These are phyloP conservation scores for Trachurus trachurus DNA, from an alignment of 2,797 vertebrate genomes.

Conservation along the genomic window DNA sequence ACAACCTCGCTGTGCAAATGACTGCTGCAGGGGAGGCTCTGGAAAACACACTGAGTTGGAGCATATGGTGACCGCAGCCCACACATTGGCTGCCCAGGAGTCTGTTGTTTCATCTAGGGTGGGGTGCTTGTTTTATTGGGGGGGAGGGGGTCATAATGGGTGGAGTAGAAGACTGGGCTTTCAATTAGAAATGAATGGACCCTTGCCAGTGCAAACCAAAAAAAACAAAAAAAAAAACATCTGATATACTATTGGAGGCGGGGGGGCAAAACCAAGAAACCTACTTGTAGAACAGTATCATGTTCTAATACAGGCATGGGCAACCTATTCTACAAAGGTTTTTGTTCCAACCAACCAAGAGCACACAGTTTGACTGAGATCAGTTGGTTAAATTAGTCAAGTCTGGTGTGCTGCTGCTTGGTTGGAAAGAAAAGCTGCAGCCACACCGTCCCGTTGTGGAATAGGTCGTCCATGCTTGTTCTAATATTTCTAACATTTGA, in stretches of 20 bases:
- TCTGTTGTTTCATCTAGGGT: background rate
- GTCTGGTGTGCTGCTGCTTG: no score
- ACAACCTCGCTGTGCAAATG: conserved; percentile 28
- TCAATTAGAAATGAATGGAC: background rate
- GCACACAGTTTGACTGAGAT: no score
- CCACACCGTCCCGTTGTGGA: no score
- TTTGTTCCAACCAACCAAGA: no score
- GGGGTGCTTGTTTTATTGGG: background rate
- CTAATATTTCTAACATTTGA: background rate
- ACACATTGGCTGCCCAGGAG: background rate
- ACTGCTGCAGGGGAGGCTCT: conserved; percentile 2
- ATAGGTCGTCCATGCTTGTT: no score
- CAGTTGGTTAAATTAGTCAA: no score
- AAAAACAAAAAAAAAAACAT: background rate
- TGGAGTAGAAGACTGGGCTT: background rate
- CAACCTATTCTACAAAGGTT: no score
- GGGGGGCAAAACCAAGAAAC: no score
- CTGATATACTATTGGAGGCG: background rate
- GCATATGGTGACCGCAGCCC: conserved; percentile 2
- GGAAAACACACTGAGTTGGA: conserved; percentile 10
- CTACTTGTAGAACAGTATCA: background rate
- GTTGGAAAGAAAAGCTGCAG: no score
- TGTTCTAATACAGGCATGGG: background rate
- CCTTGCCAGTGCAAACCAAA: conserved; percentile 3
- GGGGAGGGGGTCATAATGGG: background rate